A percentile compares a stretch with the other conserved stretches of the same genome.
These are phyloP conservation scores for Galagoides demidoff DNA, from an alignment of 2,797 vertebrate species.

Conservation along the genomic window DNA sequence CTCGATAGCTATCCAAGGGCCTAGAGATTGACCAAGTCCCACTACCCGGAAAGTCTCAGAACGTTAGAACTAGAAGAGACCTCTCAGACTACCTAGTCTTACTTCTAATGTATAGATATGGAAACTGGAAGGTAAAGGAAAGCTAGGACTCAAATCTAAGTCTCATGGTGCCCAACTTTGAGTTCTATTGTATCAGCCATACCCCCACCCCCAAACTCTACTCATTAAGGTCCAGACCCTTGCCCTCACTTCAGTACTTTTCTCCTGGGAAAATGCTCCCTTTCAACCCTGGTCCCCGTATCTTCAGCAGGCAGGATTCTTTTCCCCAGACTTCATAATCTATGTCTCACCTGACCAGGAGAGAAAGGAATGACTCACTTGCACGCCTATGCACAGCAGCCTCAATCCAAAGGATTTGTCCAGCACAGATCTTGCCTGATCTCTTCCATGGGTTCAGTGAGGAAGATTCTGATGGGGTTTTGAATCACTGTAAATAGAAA, in stretches of 20 bases:
- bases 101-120: not conserved
- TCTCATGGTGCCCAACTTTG: not conserved
- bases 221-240: not conserved
- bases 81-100: not conserved
- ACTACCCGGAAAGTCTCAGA: not conserved
- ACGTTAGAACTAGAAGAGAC: not conserved
- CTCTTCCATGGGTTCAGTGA: not conserved
- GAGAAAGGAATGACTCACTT: not conserved
- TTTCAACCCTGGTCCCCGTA: not conserved
- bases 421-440: not conserved
- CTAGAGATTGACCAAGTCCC: not conserved
- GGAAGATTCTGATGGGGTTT: not conserved
- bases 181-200: not conserved
- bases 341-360: not conserved
- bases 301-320: not conserved
- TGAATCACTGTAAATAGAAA: conserved; percentile 32
- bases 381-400: not conserved
- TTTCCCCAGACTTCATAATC: not conserved
- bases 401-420: not conserved
- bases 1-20: not conserved
- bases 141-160: not conserved
- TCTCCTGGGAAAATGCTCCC: not conserved
- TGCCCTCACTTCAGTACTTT: not conserved
- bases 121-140: not conserved
- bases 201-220: not conserved